Evolutionary conservation across 2,888 invertebrate species (phyloP), one percentile per base, ranked within the genome.

Genomic region (Teleogryllus oceanicus): DNA sequence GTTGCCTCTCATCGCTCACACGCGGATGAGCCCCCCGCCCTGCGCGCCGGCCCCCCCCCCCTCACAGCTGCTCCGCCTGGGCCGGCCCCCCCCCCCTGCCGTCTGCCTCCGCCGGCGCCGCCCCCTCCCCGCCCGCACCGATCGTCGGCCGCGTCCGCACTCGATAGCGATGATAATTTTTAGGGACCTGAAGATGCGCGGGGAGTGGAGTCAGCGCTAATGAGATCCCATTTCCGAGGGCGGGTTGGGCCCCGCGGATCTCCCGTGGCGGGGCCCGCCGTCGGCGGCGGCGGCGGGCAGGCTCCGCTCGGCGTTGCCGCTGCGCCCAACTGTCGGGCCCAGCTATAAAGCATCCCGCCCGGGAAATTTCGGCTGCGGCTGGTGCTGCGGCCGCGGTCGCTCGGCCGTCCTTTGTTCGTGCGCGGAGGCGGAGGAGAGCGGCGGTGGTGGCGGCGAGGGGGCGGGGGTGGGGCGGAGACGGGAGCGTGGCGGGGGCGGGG

Each of bases 151-250:
- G 62, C n/a, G 62, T n/a, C 62, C 62, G 62, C n/a, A n/a, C 62
- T 62, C 62, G 62, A 62, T 62, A 62, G 62, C 62, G 62, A 62
- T 62, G 62, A 62, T 62, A 62, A 62, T 62, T 62, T 62, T 62
- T 62, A 62, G 62, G 62, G 62, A 62, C 37, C 37, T 37, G 37
- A 8, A 8, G 37, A 37, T 37, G 37, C 37, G 8, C 37, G 37
- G 37, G 37, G 62, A 62, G 62, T n/a, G 13, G 62, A 62, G 62
- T n/a, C 16, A 62, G 62, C 62, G 62, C 62, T 62, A 62, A 62
- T 62, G 62, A 62, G 62, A 62, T 62, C 62, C 62, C 62, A 62
- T 62, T 62, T 62, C 62, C 16, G 62, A 62, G 62, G 62, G 62
- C 62, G 62, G 62, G 62, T n/a, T 62, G 62, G 62, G 62, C 16